phyloP scores from a whole-genome alignment of 2,113 vertebrate genomes.

The Phycodurus eques region DNA sequence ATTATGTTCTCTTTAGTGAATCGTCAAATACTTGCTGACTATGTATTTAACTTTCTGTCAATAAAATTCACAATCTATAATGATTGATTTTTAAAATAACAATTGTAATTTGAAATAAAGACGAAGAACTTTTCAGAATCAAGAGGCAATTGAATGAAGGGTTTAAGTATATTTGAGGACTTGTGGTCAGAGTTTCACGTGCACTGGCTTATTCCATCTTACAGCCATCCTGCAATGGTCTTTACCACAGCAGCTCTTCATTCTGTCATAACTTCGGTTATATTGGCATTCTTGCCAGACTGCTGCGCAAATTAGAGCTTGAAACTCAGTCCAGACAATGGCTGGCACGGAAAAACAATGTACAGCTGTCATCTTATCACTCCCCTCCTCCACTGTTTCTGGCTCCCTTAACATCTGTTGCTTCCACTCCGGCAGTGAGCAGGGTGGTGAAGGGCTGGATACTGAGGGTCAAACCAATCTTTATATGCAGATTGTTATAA shows the following conservation, averaged over 20 bases:
- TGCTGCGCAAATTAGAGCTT: slow-evolving; percentile 25
- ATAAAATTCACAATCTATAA: not conserved
- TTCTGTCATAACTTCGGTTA: slow-evolving; percentile 26
- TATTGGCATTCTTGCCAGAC: slow-evolving; percentile 33
- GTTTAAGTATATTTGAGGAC: slow-evolving; percentile 21
- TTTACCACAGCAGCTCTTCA: slow-evolving; percentile 12
- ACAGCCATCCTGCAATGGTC: slow-evolving; percentile 6
- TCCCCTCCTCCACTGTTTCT: slow-evolving; percentile 34
- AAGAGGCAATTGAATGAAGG: slow-evolving; percentile 8
- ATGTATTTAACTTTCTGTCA: too few species aligned
- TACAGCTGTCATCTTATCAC: slow-evolving; percentile 52
- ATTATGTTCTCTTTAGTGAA: not conserved
- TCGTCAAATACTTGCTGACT: not conserved
- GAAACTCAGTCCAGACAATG: slow-evolving; percentile 18
- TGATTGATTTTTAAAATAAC: not conserved
- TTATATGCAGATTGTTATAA: slow-evolving; percentile 51
- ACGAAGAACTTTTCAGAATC: not conserved
- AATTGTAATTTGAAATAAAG: not conserved
- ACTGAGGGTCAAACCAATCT: slow-evolving; percentile 61
- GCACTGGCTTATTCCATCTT: not conserved
- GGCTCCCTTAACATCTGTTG: slow-evolving; percentile 63
- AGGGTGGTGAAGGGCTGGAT: slow-evolving; percentile 40
- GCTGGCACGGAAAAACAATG: slow-evolving; percentile 49
- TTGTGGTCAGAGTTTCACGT: slow-evolving; percentile 23
- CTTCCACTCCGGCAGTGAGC: slow-evolving; percentile 47